Evolutionary conservation across 2,888 invertebrate species (phyloP).

Genomic region (Encarsia formosa): DNA sequence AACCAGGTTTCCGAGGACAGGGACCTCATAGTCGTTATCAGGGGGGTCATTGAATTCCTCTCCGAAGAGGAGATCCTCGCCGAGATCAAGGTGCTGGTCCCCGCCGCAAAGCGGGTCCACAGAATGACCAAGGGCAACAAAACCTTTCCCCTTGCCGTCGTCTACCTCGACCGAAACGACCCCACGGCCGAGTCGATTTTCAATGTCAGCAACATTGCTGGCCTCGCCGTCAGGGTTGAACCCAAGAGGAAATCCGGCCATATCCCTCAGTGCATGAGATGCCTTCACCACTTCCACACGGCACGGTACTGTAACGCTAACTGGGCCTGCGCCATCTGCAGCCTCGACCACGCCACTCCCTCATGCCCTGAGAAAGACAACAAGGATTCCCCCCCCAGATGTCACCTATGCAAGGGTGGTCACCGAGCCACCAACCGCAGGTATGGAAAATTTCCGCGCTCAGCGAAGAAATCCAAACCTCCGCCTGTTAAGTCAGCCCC

Average conservation of each 20-base stretch:
- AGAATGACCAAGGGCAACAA: conserved; percentile 1
- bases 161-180: not conserved
- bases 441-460: not conserved
- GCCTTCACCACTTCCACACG: conserved; percentile 12
- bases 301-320: no score
- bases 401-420: conserved; percentile 10
- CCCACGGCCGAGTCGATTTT: not conserved
- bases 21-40: conserved; percentile 3
- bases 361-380: conserved; percentile 1
- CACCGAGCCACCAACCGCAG: conserved; percentile 3
- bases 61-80: not conserved
- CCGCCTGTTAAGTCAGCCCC: not conserved
- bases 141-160: conserved; percentile 2
- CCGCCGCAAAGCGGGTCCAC: not conserved
- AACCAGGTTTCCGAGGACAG: conserved; percentile 9
- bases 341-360: not conserved
- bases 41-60: not conserved
- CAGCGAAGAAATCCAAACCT: no score
- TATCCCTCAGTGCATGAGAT: conserved; percentile 6
- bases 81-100: not conserved
- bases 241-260: conserved; percentile 4
- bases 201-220: no score
- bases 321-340: conserved; percentile 15
- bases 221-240: no score
- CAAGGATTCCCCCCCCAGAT: not conserved